phyloP scores from a whole-genome alignment of 2,888 invertebrate genomes.

The Tridacna crocea region DNA sequence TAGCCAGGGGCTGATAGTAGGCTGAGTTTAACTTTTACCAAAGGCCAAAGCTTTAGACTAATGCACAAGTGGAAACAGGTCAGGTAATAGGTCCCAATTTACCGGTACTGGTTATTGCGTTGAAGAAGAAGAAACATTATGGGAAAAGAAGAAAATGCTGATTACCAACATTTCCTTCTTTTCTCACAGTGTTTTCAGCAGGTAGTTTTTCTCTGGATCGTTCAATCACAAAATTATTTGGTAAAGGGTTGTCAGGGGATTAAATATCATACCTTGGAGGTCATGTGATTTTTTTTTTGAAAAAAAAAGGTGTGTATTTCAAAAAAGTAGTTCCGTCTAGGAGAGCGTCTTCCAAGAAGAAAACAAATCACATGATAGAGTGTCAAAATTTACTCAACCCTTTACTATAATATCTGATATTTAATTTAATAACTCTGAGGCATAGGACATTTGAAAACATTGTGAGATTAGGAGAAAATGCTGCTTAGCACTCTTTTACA shows the following conservation, averaged over 20 bases:
- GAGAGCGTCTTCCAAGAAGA: not conserved
- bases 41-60: not conserved
- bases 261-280: slow-evolving; percentile 13
- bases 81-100: not conserved
- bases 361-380: not conserved
- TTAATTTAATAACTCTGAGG: too few relatives aligned
- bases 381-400: too few relatives aligned
- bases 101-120: not conserved
- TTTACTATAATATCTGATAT: too few relatives aligned
- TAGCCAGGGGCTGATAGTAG: too few relatives aligned
- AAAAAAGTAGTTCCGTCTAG: slow-evolving; percentile 25
- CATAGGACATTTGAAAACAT: too few relatives aligned
- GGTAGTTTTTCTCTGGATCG: not conserved
- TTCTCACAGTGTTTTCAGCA: too few relatives aligned
- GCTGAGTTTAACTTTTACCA: not conserved
- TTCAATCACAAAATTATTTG: not conserved
- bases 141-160: too few relatives aligned
- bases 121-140: too few relatives aligned
- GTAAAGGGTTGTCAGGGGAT: not conserved
- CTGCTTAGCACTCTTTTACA: too few relatives aligned
- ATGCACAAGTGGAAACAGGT: not conserved
- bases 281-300: slow-evolving; percentile 5
- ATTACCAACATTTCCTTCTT: too few relatives aligned
- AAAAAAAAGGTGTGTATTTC: not conserved
- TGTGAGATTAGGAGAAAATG: too few relatives aligned